These are phyloP conservation scores for Stenopsyche tienmushanensis DNA, from an alignment of 1,140 invertebrate genomes.

Conservation along the genomic window DNA sequence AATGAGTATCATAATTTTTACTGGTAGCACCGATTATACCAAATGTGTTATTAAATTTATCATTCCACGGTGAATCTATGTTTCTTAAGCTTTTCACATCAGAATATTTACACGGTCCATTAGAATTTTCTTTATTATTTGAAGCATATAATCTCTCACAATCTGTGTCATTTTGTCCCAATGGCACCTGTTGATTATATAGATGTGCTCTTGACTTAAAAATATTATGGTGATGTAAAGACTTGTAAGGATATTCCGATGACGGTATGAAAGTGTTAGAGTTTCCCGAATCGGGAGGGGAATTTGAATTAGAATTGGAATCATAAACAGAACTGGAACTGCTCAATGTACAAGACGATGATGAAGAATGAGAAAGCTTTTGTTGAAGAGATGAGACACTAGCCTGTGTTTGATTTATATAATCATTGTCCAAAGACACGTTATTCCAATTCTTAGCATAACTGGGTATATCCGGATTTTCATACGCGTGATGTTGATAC, in stretches of 20 bases:
- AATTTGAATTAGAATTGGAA: slow-evolving; percentile 39
- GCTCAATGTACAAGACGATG: slow-evolving; percentile 28
- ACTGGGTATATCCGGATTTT: neutral
- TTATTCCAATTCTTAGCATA: slow-evolving; percentile 1
- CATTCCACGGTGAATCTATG: slow-evolving; percentile 4
- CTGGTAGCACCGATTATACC: slow-evolving; percentile 13
- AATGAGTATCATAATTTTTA: neutral
- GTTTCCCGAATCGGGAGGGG: slow-evolving; percentile 25
- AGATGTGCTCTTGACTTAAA: neutral
- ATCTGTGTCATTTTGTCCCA: neutral
- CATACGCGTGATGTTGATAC: too few relatives aligned
- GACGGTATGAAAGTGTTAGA: neutral
- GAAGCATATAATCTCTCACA: neutral
- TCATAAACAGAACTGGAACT: slow-evolving; percentile 35
- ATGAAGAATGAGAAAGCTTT: slow-evolving; percentile 29
- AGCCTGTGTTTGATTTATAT: slow-evolving; percentile 1
- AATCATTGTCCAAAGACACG: slow-evolving; percentile 5
- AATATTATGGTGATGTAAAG: neutral
- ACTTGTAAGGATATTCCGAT: slow-evolving; percentile 11
- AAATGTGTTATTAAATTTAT: neutral
- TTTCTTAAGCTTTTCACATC: neutral
- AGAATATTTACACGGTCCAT: neutral
- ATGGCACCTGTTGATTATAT: neutral
- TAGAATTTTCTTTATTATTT: neutral
- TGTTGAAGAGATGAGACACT: slow-evolving; percentile 9